Evolutionary conservation across 2,888 invertebrate genomes (phyloP).

Genomic region (Sarcophaga subvicina): DNA sequence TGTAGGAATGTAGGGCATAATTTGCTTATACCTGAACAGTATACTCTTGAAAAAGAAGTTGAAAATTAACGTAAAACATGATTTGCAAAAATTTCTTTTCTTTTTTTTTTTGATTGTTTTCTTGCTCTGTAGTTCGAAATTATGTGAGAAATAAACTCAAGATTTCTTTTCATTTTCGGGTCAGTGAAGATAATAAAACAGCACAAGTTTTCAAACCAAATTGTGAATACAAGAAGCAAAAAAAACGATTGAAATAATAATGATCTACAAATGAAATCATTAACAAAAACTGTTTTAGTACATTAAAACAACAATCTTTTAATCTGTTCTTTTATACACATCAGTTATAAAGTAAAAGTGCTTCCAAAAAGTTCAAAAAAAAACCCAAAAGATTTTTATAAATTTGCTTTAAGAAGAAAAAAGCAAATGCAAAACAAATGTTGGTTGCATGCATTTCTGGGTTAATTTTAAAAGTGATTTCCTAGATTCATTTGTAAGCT

Average conservation of each 20-base stretch:
- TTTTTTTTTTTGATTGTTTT: neutral
- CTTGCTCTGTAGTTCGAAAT: neutral
- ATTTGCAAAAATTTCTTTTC: constrained; percentile 45
- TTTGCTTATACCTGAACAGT: neutral
- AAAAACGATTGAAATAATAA: constrained; percentile 7
- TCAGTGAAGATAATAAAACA: constrained; percentile 52
- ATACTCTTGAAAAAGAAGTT: neutral
- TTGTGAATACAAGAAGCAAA: neutral
- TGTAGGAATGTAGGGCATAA: neutral
- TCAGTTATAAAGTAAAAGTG: constrained; percentile 17
- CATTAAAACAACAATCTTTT: constrained; percentile 22
- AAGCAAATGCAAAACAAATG: neutral
- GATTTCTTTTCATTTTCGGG: constrained; percentile 58
- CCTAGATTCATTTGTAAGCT: constrained; percentile 33
- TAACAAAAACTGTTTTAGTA: constrained; percentile 43
- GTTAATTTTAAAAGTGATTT: constrained; percentile 41
- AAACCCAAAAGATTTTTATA: neutral
- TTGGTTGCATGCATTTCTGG: constrained; percentile 41
- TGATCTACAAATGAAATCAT: constrained; percentile 56
- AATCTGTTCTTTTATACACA: neutral
- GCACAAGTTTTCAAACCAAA: constrained; percentile 6
- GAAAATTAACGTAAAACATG: constrained; percentile 21
- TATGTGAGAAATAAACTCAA: constrained; percentile 43
- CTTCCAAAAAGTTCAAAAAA: neutral
- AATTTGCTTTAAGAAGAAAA: constrained; percentile 10